Base-by-base conservation (phyloP, 2,888 invertebrate genomes). In the Suillia variegata region DNA sequence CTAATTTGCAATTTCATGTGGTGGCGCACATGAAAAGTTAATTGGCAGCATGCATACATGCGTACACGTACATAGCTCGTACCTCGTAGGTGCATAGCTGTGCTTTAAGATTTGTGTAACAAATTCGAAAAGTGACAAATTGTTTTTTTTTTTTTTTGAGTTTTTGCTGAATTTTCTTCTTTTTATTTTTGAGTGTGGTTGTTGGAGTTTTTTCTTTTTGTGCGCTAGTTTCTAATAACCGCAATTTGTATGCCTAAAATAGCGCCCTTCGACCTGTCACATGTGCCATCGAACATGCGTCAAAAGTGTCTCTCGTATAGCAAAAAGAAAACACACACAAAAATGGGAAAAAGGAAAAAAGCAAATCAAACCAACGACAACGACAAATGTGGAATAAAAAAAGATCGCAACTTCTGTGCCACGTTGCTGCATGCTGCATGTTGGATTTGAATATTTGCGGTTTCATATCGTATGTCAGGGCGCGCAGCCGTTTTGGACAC, bases 21-120 rank as follows among this genome's bases (percentile, higher is more conserved):
- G 8, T 8, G 45, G 4, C 13, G 38, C 45, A 13, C 18, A 65
- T 73, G 73, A 71, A 71, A 73, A 74, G 71, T 65, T 50, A 45
- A 20, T 62, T 55, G 60, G 60, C 72, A 64, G 52, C 61, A 61
- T 59, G 62, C 61, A 56, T 62, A 5, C 17, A 47, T 13, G 18
- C 18, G 12, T 18, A 4, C 47, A n/a, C n/a, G n/a, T n/a, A n/a
- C n/a, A n/a, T n/a, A n/a, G n/a, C n/a, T n/a, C n/a, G n/a, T n/a
- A n/a, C n/a, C n/a, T n/a, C n/a, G n/a, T n/a, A n/a, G n/a, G n/a
- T n/a, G n/a, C n/a, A n/a, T n/a, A n/a, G n/a, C 13, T 38, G 38
- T n/a, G 15, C 15, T n/a, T n/a, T n/a, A n/a, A n/a, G n/a, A 26
- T 26, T 26, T 26, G 18, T 45, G 45, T n/a, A n/a, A n/a, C 45